Conservation (phyloP, 2,113 vertebrate genomes). For the Athene cunicularia region DNA sequence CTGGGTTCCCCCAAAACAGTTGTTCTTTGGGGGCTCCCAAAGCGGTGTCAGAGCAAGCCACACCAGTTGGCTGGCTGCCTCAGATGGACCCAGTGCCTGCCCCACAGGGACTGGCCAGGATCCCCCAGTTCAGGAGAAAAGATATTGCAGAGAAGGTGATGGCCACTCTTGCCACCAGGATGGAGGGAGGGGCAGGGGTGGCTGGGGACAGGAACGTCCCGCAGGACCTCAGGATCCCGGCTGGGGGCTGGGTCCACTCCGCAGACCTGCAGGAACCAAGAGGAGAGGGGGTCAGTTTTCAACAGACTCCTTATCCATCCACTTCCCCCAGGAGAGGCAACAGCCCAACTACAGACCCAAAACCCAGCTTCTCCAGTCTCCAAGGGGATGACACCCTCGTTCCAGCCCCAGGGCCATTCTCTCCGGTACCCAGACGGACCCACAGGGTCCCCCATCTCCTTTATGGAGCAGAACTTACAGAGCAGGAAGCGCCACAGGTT, state of each 20-base stretch:
- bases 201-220: background rate
- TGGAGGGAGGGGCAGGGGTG: background rate
- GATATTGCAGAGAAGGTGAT: constrained; percentile 47
- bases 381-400: background rate
- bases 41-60: background rate
- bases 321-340: background rate
- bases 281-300: background rate
- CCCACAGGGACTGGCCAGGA: fast-evolving
- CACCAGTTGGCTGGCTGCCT: background rate
- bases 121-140: constrained; percentile 4
- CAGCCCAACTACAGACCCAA: fast-evolving
- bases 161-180: background rate
- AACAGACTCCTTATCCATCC: background rate
- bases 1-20: background rate
- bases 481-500: constrained; percentile 72
- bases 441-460: fast-evolving
- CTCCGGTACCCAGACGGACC: background rate
- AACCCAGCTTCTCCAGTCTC: background rate
- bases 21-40: background rate
- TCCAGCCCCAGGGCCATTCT: fast-evolving
- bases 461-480: constrained; percentile 66
- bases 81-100: background rate
- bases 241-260: background rate
- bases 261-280: constrained; percentile 29
- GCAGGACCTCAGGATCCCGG: constrained; percentile 21